Conservation (phyloP, 2,888 invertebrate species). For the Ligdia adustata region DNA sequence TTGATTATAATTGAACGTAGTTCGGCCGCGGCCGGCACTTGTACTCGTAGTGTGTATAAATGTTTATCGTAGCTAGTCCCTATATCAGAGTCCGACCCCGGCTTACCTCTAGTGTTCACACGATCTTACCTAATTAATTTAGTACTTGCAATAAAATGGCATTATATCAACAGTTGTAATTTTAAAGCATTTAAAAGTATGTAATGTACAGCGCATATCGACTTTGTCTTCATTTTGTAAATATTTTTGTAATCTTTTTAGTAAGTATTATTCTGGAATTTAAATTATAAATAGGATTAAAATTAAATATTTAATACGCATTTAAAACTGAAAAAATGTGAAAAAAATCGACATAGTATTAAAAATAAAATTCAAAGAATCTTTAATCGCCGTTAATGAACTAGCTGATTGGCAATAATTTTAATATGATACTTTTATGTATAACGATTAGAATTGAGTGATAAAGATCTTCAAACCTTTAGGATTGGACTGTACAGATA, state of each 20-base stretch:
- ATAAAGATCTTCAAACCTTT: conserved; percentile 44
- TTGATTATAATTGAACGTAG: conserved; percentile 22
- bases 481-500: conserved; percentile 68
- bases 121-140: not conserved
- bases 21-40: conserved; percentile 4
- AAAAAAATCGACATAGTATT: conserved; percentile 56
- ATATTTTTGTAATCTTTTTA: conserved; percentile 65
- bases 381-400: conserved; percentile 58
- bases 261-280: conserved; percentile 45
- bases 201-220: conserved; percentile 76
- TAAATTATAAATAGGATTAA: conserved; percentile 52
- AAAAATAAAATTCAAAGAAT: conserved; percentile 50
- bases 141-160: conserved; percentile 2
- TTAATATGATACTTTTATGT: conserved; percentile 64
- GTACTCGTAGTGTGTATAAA: conserved; percentile 14
- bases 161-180: conserved; percentile 16
- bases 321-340: conserved; percentile 49
- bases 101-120: conserved; percentile 38
- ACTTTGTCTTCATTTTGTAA: conserved; percentile 72
- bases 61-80: conserved; percentile 55
- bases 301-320: too few relatives aligned
- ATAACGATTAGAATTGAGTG: conserved; percentile 60
- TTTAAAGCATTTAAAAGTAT: conserved; percentile 53
- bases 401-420: conserved; percentile 78
- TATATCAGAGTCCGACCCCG: conserved; percentile 42